Base-by-base conservation (phyloP, 2,888 invertebrate species). In the Carcina quercana region DNA sequence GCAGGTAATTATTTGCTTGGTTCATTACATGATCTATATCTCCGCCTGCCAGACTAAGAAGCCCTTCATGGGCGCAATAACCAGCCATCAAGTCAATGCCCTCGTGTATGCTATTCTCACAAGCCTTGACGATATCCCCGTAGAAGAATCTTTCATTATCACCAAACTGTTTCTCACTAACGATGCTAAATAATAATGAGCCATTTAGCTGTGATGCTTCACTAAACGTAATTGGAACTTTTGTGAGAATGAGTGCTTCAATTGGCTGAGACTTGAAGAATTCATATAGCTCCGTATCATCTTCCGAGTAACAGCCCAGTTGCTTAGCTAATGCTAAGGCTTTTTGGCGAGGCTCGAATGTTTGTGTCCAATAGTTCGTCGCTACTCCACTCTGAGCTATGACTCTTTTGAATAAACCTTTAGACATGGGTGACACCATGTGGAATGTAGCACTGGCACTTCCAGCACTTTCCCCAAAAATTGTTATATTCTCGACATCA, bases 341-440 rank as follows among this genome's bases (percentile, higher is more conserved):
- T 44, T 59, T 35, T 68, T 86, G 86, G 21, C 80, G 75, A 0
- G 86, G 85, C 13, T 87, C 40, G 11, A 31, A 38, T 5, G 42
- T 62, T 25, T 72, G 64, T 0, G 87, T 79, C 89, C 89, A 89
- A 1, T 83, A 76, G 49, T 82, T 79, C 11, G 86, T 65, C 5
- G 86, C 80, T 1, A 86, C 86, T 0, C 92, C 91, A 49, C 91
- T 91, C 53, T 91, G 89, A 0, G 88, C 80, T 19, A 92, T 91
- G 1, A 85, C 70, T 40, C 53, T 61, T 17, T 58, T 57, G 25
- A 72, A 72, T 1, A 74, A 50, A 1, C 63, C 67, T 48, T 63
- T 64, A 0, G 60, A 56, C 61, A 72, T 61, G 0, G 73, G 69
- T 2, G 73, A 73, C 8, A 70, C 32, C 3, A 67, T 34, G 26